Evolutionary conservation across 2,797 vertebrate genomes (phyloP), one percentile per base, ranked within the genome.

Genomic region (Pterois miles): DNA sequence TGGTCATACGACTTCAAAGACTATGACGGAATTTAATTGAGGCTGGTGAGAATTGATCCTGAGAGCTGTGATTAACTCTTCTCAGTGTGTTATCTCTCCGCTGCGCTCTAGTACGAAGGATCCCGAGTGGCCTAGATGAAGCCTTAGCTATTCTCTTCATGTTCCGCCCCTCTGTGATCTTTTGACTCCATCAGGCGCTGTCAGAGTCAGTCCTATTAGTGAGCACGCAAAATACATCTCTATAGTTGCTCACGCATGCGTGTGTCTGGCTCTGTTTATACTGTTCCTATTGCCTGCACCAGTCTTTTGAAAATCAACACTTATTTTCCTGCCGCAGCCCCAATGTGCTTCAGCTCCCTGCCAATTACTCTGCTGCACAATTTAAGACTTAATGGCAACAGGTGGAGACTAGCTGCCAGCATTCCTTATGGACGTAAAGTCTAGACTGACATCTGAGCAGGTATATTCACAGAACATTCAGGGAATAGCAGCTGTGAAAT

Each of bases 61-160:
- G 52, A 31, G 57, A 56, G 65, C 53, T 71, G 23, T 73, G 67
- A 80, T 88, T 64, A 52, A 54, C 65, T 74, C 25, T 43, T 50
- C 46, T n/a, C 20, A 22, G 27, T n/a, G 53, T 34, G 65, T 78
- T 60, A 68, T 73, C 50, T 60, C 65, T 71, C 14, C 33, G 52
- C 57, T 43, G 2, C n/a, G 3, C 54, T 74, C 1, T 40, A 22
- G 34, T 54, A 20, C 1, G 2, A 56, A 31, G 29, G 8, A 48
- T 62, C 67, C 58, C 76, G 34, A 10, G 22, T 12, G 56, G 48
- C 66, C 50, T 7, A 9, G 33, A 62, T 6, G 53, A 59, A 73
- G 50, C 66, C 22, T 66, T 33, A 38, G 48, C 22, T 54, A 38
- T 69, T 74, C 76, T 57, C 60, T 66, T 71, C 34, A 70, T 78